Percentiles rank a stretch among this genome's conserved stretches.
These are phyloP conservation scores for Danio albolineatus DNA, from an alignment of 2,797 vertebrate genomes.

Conservation along the genomic window DNA sequence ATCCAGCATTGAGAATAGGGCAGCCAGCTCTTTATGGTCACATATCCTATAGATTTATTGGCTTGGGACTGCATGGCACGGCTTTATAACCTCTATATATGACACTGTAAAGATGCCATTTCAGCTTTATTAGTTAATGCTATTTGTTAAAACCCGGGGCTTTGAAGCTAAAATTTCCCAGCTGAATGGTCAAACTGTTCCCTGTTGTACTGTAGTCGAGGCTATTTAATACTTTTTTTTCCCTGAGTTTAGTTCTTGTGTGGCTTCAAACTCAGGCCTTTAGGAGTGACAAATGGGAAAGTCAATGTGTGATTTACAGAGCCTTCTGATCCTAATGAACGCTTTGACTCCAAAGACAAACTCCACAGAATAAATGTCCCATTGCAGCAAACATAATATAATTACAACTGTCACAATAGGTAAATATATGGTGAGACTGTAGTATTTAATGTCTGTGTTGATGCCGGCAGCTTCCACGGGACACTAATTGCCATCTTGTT, in stretches of 20 bases:
- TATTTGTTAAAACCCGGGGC: conserved; percentile 67
- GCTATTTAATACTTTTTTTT: conserved; percentile 37
- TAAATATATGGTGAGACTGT: conserved; percentile 29
- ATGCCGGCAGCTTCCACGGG: conserved; percentile 22
- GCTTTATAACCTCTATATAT: conserved; percentile 61
- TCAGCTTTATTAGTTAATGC: conserved; percentile 73
- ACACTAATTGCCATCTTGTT: conserved; percentile 56
- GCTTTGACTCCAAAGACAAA: conserved; percentile 28
- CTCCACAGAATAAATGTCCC: conserved; percentile 12
- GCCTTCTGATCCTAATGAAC: conserved; percentile 12
- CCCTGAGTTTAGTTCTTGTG: conserved; percentile 1
- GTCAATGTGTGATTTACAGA: conserved; percentile 1
- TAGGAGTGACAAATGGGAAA: conserved; percentile 10
- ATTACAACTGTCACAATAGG: conserved; percentile 45
- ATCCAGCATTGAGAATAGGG: conserved; percentile 25
- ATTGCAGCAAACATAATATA: conserved; percentile 29
- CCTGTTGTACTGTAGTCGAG: conserved; percentile 28
- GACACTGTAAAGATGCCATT: conserved; percentile 63
- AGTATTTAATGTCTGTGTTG: conserved; percentile 39
- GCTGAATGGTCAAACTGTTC: neutral
- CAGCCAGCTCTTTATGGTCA: conserved; percentile 32
- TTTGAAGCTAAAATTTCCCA: conserved; percentile 69
- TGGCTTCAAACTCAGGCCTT: conserved; percentile 28
- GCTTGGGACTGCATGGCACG: conserved; percentile 28
- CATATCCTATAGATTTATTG: conserved; percentile 54